Conservation (phyloP, 2,888 invertebrate species). For the Phyto melanocephala region DNA sequence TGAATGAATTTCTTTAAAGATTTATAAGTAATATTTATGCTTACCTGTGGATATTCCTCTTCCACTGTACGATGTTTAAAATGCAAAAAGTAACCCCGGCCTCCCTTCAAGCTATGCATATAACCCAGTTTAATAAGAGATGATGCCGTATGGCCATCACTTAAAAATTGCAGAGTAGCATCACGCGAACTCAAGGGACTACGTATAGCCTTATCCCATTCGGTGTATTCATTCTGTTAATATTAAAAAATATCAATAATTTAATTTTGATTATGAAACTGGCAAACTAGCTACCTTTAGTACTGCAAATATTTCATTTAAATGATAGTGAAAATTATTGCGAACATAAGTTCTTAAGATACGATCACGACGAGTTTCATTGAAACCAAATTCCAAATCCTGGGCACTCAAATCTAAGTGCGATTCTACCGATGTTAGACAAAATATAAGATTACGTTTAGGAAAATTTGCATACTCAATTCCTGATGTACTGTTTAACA, state of each 20-base stretch:
- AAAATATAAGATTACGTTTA: slow-evolving; percentile 89
- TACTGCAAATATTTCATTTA: slow-evolving; percentile 96
- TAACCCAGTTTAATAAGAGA: slow-evolving; percentile 89
- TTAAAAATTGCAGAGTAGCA: slow-evolving; percentile 90
- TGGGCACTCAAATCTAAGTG: slow-evolving; percentile 90
- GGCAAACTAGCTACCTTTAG: slow-evolving; percentile 81
- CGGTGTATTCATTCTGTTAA: slow-evolving; percentile 92
- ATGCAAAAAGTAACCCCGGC: slow-evolving; percentile 91
- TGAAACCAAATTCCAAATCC: slow-evolving; percentile 94
- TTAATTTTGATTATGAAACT: no score
- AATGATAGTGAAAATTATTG: slow-evolving; percentile 96
- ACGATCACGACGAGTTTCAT: slow-evolving; percentile 91
- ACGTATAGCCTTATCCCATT: slow-evolving; percentile 94
- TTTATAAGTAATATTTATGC: neutral
- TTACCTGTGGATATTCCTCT: slow-evolving; percentile 87
- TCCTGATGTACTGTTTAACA: slow-evolving; percentile 81
- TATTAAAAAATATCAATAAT: neutral
- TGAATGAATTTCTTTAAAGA: no score
- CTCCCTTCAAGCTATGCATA: slow-evolving; percentile 88
- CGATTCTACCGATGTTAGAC: slow-evolving; percentile 90
- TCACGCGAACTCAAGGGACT: slow-evolving; percentile 92
- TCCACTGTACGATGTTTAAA: slow-evolving; percentile 92
- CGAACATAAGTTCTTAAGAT: slow-evolving; percentile 94
- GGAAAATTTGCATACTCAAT: slow-evolving; percentile 90
- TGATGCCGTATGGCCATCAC: slow-evolving; percentile 94